Evolutionary conservation across 2,797 vertebrate genomes (phyloP), one percentile per base, ranked within the genome.

Genomic region (Vipera latastei): DNA sequence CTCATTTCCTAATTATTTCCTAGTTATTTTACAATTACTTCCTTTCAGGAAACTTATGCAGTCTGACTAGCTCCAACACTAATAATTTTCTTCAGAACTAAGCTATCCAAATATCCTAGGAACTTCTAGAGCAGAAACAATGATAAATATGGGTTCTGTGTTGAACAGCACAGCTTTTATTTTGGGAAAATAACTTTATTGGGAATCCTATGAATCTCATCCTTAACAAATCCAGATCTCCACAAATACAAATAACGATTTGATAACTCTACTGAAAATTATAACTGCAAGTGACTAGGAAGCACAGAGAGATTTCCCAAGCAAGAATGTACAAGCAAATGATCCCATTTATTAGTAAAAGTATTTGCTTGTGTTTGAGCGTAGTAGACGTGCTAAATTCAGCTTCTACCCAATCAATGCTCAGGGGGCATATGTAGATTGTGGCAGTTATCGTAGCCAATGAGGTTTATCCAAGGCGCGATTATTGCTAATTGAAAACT

Each of bases 21-120:
- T 99, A 98, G 96, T 98, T 98, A 98, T 98, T 98, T 98, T 97
- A 98, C 97, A 98, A 99, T 98, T 98, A 96, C 98, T 99, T 99
- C 98, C 98, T 97, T 97, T 98, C 98, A 98, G 98, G 98, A 99
- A 99, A 98, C 97, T 96, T 97, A 97, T 97, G 98, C 97, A 95
- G 96, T 95, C 97, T 95, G 95, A 96, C 96, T 94, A 95, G 97
- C 96, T 95, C 97, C 98, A 97, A 96, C 93, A 93, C 95, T 97
- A 98, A 98, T 96, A 98, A 95, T 88, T 94, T 92, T 89, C 91
- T 90, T 20, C 93, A 93, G 96, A 96, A 93, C 91, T 63, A 95
- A 96, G 94, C 86, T 88, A 91, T 95, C 96, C 92, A 96, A 97
- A 93, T 95, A 96, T 20, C 96, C 44, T 92, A 95, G 73, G 73